Evolutionary conservation across 2,888 invertebrate genomes (phyloP).

Genomic region (Pogonocherus hispidulus): DNA sequence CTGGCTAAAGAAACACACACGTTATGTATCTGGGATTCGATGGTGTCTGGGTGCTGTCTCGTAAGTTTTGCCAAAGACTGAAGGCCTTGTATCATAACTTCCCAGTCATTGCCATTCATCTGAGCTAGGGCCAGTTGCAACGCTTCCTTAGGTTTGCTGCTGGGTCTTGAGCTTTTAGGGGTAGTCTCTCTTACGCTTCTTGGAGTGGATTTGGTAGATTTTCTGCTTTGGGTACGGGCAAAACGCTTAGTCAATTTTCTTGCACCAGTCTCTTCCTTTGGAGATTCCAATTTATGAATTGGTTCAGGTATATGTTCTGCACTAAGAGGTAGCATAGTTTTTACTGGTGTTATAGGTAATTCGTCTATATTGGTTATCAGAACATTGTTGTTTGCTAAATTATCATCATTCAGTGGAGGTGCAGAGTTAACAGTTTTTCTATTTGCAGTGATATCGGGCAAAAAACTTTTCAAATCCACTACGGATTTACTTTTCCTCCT

Average conservation of each 20-base stretch:
- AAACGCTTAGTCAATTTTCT: conserved; percentile 54
- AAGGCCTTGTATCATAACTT: conserved; percentile 80
- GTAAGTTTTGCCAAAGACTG: conserved; percentile 79
- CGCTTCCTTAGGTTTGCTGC: conserved; percentile 75
- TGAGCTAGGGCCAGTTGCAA: conserved; percentile 76
- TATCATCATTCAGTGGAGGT: conserved; percentile 59
- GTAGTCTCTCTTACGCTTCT: conserved; percentile 41
- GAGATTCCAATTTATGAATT: conserved; percentile 26
- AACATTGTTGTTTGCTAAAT: conserved; percentile 29
- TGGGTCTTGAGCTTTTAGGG: conserved; percentile 41
- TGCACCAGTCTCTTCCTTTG: conserved; percentile 37
- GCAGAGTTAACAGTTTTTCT: conserved; percentile 65
- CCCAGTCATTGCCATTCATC: conserved; percentile 85
- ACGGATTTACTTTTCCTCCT: conserved; percentile 62
- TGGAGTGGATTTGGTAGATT: conserved; percentile 50
- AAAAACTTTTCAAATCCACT: conserved; percentile 59
- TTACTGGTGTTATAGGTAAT: conserved; percentile 44
- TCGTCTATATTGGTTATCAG: conserved; percentile 42
- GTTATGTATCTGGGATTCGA: conserved; percentile 78
- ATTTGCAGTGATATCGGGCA: conserved; percentile 55
- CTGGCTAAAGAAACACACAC: conserved; percentile 79
- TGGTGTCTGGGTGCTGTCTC: conserved; percentile 75
- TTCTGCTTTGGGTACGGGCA: conserved; percentile 47
- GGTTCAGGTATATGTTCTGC: conserved; percentile 34
- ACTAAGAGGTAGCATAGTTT: conserved; percentile 53